Evolutionary conservation across 2,113 vertebrate genomes (phyloP).

Genomic region (Tricholaema leucomelas): DNA sequence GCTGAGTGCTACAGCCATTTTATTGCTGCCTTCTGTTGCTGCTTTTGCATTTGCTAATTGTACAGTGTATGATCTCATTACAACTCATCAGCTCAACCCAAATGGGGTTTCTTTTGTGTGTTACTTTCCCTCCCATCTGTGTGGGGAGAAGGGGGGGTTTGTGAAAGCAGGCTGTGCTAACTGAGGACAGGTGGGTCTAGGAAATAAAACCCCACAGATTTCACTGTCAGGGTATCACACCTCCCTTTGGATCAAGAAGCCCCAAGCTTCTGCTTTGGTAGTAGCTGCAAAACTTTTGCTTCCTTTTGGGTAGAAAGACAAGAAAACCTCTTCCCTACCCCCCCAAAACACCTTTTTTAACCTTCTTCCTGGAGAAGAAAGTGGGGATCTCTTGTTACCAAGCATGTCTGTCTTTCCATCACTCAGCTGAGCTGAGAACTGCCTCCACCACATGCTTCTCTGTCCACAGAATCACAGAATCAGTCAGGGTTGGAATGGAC

Average conservation of each 20-base stretch:
- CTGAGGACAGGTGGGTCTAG: no score
- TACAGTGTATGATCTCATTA: no score
- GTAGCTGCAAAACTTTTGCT: neutral
- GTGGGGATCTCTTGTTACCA: neutral
- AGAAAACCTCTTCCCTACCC: neutral
- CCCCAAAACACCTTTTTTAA: neutral
- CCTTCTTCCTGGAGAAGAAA: neutral
- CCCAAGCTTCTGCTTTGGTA: neutral
- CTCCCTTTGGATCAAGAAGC: neutral
- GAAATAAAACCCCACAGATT: neutral
- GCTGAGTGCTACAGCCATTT: no score
- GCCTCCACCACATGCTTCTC: neutral
- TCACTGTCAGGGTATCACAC: neutral
- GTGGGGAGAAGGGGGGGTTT: no score
- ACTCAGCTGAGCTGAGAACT: neutral
- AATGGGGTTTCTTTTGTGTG: no score
- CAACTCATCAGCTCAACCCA: no score
- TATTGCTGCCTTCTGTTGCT: no score
- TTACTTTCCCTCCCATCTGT: no score
- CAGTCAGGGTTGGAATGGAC: no score
- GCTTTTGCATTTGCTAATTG: no score
- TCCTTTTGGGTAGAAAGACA: neutral
- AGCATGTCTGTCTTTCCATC: neutral
- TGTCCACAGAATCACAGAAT: neutral
- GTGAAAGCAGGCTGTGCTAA: no score